Conservation (phyloP, 2,888 invertebrate species). For the Drosophila pseudotakahashii region DNA sequence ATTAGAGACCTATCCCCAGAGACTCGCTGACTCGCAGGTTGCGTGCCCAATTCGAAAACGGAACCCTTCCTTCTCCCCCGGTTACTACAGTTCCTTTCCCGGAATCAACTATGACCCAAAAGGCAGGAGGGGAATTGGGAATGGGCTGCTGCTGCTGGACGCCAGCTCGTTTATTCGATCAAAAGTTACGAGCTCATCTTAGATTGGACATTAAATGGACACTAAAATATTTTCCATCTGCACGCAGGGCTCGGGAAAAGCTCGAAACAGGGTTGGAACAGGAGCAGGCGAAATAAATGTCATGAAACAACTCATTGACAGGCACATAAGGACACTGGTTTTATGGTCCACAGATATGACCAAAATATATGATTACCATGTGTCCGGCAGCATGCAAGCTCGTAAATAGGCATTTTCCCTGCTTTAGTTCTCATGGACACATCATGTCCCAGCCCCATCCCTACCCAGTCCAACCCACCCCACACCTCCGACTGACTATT, state of each 20-base stretch:
- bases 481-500: slow-evolving; percentile 22
- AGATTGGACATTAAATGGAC: slow-evolving; percentile 83
- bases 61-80: slow-evolving; percentile 43
- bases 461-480: neutral
- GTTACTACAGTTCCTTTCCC: neutral
- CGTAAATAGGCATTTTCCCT: slow-evolving; percentile 83
- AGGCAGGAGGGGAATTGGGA: slow-evolving; percentile 34
- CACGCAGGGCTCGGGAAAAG: slow-evolving; percentile 73
- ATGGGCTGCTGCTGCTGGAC: slow-evolving; percentile 3
- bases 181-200: slow-evolving; percentile 84
- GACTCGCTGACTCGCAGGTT: slow-evolving; percentile 49
- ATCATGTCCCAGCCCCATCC: slow-evolving; percentile 18
- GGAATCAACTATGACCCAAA: slow-evolving; percentile 35
- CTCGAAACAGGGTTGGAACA: slow-evolving; percentile 50
- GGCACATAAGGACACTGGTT: slow-evolving; percentile 84
- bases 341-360: slow-evolving; percentile 83
- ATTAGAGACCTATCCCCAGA: slow-evolving; percentile 80
- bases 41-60: slow-evolving; percentile 53
- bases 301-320: slow-evolving; percentile 84
- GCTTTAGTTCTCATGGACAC: slow-evolving; percentile 66
- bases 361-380: slow-evolving; percentile 84
- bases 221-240: slow-evolving; percentile 83
- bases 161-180: slow-evolving; percentile 80
- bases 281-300: slow-evolving; percentile 81
- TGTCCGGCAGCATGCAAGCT: slow-evolving; percentile 78